phyloP scores from a whole-genome alignment of 2,113 vertebrate species.

The Seriola rivoliana region DNA sequence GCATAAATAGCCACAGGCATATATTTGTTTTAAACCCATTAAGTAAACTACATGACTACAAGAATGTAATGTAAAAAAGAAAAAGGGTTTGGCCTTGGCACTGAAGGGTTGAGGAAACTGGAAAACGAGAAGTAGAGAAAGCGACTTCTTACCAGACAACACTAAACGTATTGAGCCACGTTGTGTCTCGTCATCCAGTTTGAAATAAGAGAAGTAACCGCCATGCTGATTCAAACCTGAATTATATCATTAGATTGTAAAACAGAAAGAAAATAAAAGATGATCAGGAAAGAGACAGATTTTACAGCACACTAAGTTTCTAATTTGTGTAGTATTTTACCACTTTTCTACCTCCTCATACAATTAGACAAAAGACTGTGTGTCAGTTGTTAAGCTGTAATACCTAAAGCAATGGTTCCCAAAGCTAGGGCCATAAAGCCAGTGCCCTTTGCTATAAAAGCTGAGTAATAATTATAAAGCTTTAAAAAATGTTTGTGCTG shows the following conservation, averaged over 20 bases:
- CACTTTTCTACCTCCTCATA: not conserved
- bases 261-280: not conserved
- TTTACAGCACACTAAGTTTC: not conserved
- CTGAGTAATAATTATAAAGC: not conserved
- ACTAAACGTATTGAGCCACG: not conserved
- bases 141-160: not conserved
- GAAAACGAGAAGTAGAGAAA: not conserved
- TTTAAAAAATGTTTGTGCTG: not conserved
- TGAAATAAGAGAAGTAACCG: not conserved
- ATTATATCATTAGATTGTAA: conserved; percentile 8
- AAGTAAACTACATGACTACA: not conserved
- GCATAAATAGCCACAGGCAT: not conserved
- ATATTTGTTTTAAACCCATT: not conserved
- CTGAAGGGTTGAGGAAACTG: not conserved
- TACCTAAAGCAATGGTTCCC: not conserved
- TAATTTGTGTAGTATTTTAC: not conserved
- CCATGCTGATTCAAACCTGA: not conserved
- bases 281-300: not conserved
- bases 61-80: not conserved
- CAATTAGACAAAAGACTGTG: not conserved
- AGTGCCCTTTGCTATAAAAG: not conserved
- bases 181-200: not conserved
- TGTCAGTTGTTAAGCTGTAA: not conserved
- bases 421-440: not conserved
- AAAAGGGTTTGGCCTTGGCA: not conserved